Evolutionary conservation across 2,888 invertebrate genomes (phyloP).

Genomic region (Habrosyne pyritoides): DNA sequence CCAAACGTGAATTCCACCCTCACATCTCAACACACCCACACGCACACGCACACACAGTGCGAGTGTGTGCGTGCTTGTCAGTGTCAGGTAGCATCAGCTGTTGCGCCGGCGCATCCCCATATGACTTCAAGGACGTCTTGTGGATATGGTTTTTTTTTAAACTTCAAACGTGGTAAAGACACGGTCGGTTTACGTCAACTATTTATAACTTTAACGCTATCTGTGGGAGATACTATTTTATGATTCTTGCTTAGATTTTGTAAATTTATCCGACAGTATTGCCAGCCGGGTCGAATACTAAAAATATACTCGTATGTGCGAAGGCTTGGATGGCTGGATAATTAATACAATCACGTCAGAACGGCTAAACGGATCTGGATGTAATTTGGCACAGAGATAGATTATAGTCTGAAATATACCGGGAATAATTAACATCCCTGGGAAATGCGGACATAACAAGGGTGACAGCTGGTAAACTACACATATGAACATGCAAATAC

Average conservation of each 20-base stretch:
- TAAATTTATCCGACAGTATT: background rate
- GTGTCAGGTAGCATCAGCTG: constrained; percentile 81
- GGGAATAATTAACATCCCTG: too few species aligned
- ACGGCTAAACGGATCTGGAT: too few species aligned
- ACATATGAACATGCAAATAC: too few species aligned
- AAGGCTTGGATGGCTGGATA: too few species aligned
- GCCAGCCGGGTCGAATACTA: background rate
- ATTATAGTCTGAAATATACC: too few species aligned
- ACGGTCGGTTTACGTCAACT: constrained; percentile 11
- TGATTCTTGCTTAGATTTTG: background rate
- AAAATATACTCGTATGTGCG: too few species aligned
- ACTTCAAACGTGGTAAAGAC: constrained; percentile 29
- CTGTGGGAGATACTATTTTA: background rate
- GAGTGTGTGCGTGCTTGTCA: constrained; percentile 41
- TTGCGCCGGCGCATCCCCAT: constrained; percentile 69
- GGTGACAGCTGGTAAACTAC: too few species aligned
- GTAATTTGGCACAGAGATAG: too few species aligned
- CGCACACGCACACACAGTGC: constrained; percentile 14
- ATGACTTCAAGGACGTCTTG: constrained; percentile 79
- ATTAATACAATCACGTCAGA: too few species aligned
- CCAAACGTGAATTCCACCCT: background rate
- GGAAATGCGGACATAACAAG: too few species aligned
- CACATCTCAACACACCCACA: constrained; percentile 14
- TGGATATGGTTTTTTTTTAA: constrained; percentile 45
- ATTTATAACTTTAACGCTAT: background rate